Conservation (phyloP, 2,888 invertebrate species). For the Pseudococcus viburni region DNA sequence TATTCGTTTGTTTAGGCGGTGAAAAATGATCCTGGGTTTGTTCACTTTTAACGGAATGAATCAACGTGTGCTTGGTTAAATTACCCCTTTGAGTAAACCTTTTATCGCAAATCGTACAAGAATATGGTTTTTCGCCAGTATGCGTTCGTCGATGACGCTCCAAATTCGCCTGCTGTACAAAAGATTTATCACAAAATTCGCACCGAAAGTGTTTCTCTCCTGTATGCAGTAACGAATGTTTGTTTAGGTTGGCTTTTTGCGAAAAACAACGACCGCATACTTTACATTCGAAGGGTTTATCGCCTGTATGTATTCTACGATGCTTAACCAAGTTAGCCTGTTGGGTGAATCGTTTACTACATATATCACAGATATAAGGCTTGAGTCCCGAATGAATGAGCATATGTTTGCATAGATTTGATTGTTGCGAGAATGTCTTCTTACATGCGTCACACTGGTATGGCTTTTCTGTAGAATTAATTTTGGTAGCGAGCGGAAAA, state of each 20-base stretch:
- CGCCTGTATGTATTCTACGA: conserved; percentile 69
- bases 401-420: conserved; percentile 70
- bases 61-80: conserved; percentile 68
- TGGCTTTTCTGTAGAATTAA: conserved; percentile 69
- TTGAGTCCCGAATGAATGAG: conserved; percentile 70
- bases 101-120: conserved; percentile 69
- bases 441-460: conserved; percentile 70
- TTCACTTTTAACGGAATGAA: conserved; percentile 66
- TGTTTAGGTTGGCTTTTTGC: conserved; percentile 68
- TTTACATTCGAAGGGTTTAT: conserved; percentile 70
- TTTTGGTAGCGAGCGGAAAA: not conserved
- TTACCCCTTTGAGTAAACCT: conserved; percentile 69
- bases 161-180: conserved; percentile 69
- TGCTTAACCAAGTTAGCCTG: conserved; percentile 69
- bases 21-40: not conserved
- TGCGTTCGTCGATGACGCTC: conserved; percentile 69
- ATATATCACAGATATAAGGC: conserved; percentile 69
- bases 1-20: conserved; percentile 15
- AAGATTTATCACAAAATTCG: conserved; percentile 69
- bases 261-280: conserved; percentile 70
- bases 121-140: conserved; percentile 69
- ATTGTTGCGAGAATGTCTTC: conserved; percentile 70
- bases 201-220: conserved; percentile 69
- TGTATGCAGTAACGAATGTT: conserved; percentile 69
- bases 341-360: conserved; percentile 69